These are phyloP conservation scores for Dendrolimus houi DNA, from an alignment of 2,888 invertebrate genomes.

Conservation along the genomic window DNA sequence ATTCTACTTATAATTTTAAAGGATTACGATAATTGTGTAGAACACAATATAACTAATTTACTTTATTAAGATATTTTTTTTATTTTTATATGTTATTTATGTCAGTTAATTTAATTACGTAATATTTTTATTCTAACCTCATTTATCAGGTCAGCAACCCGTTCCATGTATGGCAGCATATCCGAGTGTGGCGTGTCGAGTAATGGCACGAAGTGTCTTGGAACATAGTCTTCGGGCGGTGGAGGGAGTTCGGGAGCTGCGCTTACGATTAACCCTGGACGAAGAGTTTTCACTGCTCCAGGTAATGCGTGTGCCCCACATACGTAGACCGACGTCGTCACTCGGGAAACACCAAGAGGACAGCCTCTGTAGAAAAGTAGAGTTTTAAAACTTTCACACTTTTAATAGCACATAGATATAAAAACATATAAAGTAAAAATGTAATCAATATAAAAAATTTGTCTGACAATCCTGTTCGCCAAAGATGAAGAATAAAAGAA, in stretches of 20 bases:
- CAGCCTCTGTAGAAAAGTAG: conserved; percentile 47
- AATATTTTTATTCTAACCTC: conserved; percentile 54
- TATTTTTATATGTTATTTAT: no score
- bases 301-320: conserved; percentile 87
- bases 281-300: conserved; percentile 79
- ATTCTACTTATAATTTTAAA: no score
- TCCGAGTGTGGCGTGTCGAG: conserved; percentile 85
- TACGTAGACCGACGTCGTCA: conserved; percentile 84
- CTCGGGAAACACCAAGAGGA: conserved; percentile 80
- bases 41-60: no score
- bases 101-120: no score
- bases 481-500: no score
- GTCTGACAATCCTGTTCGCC: no score
- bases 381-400: neutral
- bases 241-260: conserved; percentile 90
- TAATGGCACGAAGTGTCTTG: conserved; percentile 82
- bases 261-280: conserved; percentile 87
- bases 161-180: conserved; percentile 85
- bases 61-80: no score
- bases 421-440: no score
- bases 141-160: conserved; percentile 85
- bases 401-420: no score
- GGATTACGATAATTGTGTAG: no score
- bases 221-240: conserved; percentile 75
- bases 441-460: no score